phyloP scores from a whole-genome alignment of 2,888 invertebrate species.

The Drosophila antonietae region DNA sequence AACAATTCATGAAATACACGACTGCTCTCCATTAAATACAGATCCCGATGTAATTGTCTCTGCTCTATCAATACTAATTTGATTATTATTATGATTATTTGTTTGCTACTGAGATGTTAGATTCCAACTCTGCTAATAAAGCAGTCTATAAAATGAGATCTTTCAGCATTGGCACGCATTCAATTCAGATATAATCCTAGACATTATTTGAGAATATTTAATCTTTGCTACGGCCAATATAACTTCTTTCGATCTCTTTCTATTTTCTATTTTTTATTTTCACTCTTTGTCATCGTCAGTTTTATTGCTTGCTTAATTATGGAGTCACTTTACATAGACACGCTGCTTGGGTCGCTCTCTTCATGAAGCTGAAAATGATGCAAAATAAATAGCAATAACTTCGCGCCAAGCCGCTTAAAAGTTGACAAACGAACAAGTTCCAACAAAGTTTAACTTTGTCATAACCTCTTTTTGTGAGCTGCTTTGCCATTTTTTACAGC shows the following conservation, averaged over 20 bases:
- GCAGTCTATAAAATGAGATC: not conserved
- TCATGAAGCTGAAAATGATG: constrained; percentile 68
- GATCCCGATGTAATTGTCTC: not conserved
- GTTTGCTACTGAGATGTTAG: not conserved
- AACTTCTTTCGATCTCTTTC: constrained; percentile 5
- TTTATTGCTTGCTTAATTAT: constrained; percentile 76
- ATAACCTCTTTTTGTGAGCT: constrained; percentile 57
- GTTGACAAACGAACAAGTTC: constrained; percentile 69
- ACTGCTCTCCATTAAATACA: not conserved
- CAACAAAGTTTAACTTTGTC: constrained; percentile 76
- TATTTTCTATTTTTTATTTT: not conserved
- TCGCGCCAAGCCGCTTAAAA: constrained; percentile 76
- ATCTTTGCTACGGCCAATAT: constrained; percentile 3
- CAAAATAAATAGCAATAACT: constrained; percentile 79
- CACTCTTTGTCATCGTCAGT: constrained; percentile 50
- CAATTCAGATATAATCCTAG: not conserved
- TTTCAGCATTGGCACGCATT: not conserved
- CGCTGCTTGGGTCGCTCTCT: constrained; percentile 41
- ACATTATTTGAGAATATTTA: not conserved
- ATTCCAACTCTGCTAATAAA: not conserved
- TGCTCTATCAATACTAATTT: not conserved
- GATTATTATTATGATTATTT: not conserved
- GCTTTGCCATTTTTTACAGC: constrained; percentile 37
- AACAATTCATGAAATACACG: not conserved
- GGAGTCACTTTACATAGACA: constrained; percentile 77